Evolutionary conservation across 2,113 vertebrate species (phyloP), one percentile per base, ranked within the genome.

Genomic region (Corvus moneduloides): DNA sequence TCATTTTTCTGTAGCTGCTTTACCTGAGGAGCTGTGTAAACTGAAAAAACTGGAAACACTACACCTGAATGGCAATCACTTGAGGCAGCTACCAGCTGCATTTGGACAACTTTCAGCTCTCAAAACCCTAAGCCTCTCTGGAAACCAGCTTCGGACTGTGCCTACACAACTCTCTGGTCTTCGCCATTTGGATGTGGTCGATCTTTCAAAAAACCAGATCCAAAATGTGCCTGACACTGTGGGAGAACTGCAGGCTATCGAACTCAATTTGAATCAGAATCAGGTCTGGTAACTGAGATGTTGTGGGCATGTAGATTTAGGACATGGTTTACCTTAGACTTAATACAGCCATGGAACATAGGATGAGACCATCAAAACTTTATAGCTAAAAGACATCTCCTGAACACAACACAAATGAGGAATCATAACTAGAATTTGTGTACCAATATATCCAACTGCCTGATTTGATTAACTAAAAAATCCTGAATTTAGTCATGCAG

Each of bases 211-310:
- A 74, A 99, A 99, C 97, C 98, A 98, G 96, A 99, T 99, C 96
- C 98, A 98, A 67, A 98, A 94, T 1, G 97, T 99, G 48, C 99
- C 99, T 0, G 96, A 98, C 26, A 98, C 95, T 24, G 98, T 99
- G 74, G 98, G 97, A 8, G 98, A 99, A 72, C 94, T 99, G 91
- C 99, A 99, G 95, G 98, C 98, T 95, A 99, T 99, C 1, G 99
- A 99, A 97, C 98, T 99, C 96, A 99, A 99, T 96, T 97, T 99
- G 84, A 99, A 99, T 97, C 99, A 99, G 97, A 99, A 99, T 96
- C 99, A 99, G 99, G 99, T 99, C 84, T 89, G 97, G 71, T 93
- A 91, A 90, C 58, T 44, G 33, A 75, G 28, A 61, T 87, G 30
- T 39, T 91, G 46, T 26, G 35, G 15, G 22, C 67, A 22, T 28